These are phyloP conservation scores for Scalopus aquaticus DNA, from an alignment of 2,113 vertebrate species.

Conservation along the genomic window DNA sequence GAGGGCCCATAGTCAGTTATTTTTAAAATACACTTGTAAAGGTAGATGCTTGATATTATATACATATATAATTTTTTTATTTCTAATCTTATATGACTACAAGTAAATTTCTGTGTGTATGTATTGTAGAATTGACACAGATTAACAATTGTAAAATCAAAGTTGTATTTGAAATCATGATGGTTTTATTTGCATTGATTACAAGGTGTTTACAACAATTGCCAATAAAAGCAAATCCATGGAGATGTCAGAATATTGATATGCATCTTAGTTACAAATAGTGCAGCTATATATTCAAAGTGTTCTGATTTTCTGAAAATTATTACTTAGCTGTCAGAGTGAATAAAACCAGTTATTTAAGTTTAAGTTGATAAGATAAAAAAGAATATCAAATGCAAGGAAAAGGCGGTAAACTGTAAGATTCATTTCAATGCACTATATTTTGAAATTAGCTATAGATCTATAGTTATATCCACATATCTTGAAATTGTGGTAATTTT, in stretches of 20 bases:
- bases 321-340: neutral
- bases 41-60: neutral
- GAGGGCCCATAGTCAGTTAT: neutral
- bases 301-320: neutral
- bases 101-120: neutral
- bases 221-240: neutral
- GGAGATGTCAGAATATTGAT: constrained; percentile 12
- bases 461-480: neutral
- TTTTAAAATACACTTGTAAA: neutral
- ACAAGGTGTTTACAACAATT: neutral
- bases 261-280: neutral
- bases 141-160: neutral
- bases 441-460: neutral
- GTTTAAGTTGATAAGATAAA: neutral
- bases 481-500: neutral
- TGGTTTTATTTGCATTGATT: constrained; percentile 27
- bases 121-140: neutral
- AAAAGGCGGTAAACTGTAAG: neutral
- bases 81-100: neutral
- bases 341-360: neutral
- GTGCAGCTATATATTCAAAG: neutral
- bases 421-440: neutral
- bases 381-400: neutral
- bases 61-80: neutral
- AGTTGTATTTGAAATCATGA: constrained; percentile 27